Evolutionary conservation across 2,888 invertebrate genomes (phyloP).

Genomic region (Gerris lacustris): DNA sequence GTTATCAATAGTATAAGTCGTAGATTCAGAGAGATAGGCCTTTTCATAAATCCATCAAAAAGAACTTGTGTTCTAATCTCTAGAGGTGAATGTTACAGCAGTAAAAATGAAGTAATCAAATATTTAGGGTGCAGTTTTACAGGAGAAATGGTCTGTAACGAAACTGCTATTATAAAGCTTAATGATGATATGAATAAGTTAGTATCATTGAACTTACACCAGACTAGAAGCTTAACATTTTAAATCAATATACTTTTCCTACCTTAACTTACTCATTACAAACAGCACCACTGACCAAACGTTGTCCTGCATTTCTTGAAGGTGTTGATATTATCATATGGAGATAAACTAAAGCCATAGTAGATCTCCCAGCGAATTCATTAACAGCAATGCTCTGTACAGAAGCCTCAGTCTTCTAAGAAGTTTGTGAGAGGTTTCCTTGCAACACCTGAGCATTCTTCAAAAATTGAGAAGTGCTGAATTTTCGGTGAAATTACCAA

Average conservation of each 20-base stretch:
- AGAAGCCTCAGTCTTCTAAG: too few relatives aligned
- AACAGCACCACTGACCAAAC: background rate
- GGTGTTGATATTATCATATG: background rate
- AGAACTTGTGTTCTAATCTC: background rate
- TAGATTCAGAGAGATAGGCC: background rate
- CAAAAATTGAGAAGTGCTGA: too few relatives aligned
- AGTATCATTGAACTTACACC: background rate
- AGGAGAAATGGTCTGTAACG: background rate
- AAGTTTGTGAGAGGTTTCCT: too few relatives aligned
- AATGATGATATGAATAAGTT: background rate
- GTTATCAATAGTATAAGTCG: background rate
- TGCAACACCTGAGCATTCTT: too few relatives aligned
- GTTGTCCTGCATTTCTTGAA: background rate
- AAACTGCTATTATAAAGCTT: background rate
- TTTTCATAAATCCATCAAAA: background rate
- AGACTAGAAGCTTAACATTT: background rate
- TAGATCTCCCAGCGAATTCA: background rate
- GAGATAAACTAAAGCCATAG: background rate
- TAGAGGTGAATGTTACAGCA: background rate
- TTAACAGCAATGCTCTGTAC: background rate
- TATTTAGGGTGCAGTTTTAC: conserved; percentile 3
- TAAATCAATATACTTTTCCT: background rate
- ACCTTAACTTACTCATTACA: background rate
- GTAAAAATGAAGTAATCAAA: background rate
- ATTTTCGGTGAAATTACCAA: too few relatives aligned